These are phyloP conservation scores for Heliconius ethilla DNA, from an alignment of 2,888 invertebrate species.

Conservation along the genomic window DNA sequence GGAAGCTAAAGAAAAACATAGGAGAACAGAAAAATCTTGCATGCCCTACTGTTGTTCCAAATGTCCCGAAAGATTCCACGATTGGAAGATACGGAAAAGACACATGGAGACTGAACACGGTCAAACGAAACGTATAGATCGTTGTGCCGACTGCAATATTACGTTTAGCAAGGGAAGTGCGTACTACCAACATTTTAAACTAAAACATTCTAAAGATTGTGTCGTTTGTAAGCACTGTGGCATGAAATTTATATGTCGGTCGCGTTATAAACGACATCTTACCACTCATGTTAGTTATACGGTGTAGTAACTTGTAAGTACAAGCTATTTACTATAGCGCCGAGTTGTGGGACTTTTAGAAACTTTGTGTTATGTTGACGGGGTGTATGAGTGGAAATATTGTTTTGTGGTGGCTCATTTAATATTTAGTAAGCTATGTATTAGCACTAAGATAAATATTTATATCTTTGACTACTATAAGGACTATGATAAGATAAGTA, in stretches of 20 bases:
- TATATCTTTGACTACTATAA: background rate
- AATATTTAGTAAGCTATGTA: background rate
- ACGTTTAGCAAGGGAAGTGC: slow-evolving; percentile 62
- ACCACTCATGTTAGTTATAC: slow-evolving; percentile 42
- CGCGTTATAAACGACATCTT: slow-evolving; percentile 67
- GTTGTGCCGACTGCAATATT: slow-evolving; percentile 67
- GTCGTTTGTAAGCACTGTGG: slow-evolving; percentile 71
- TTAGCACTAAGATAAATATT: background rate
- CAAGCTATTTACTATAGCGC: no score
- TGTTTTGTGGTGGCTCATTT: background rate
- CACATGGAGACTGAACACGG: slow-evolving; percentile 72
- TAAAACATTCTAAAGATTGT: slow-evolving; percentile 70
- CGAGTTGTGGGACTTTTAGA: background rate
- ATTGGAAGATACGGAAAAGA: slow-evolving; percentile 63
- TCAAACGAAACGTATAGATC: slow-evolving; percentile 57
- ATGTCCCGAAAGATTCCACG: slow-evolving; percentile 68
- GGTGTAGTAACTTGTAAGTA: slow-evolving; percentile 12
- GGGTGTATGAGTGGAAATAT: background rate
- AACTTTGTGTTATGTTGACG: background rate
- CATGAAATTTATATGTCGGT: slow-evolving; percentile 65
- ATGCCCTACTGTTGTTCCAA: slow-evolving; percentile 72
- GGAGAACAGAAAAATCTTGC: slow-evolving; percentile 66
- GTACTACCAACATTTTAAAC: slow-evolving; percentile 70
- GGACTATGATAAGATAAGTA: no score
- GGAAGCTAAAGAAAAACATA: slow-evolving; percentile 71